Conservation (phyloP, 2,888 invertebrate genomes). For the Melieria crassipennis region DNA sequence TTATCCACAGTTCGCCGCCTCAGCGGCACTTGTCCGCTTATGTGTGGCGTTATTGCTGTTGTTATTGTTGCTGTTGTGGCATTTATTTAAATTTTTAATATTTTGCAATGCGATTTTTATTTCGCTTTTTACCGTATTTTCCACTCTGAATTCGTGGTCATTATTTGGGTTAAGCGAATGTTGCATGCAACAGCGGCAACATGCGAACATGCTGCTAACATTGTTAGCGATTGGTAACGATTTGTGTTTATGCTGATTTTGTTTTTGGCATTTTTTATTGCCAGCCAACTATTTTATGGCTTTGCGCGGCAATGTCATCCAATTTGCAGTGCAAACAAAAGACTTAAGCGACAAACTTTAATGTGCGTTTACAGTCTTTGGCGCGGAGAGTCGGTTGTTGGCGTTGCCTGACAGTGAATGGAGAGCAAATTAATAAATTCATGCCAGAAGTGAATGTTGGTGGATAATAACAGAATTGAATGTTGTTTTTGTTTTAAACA, state of each 20-base stretch:
- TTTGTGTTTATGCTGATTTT: conserved; percentile 13
- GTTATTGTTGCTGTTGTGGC: neutral
- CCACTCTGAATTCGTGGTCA: neutral
- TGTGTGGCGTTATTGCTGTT: neutral
- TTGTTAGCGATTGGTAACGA: conserved; percentile 17
- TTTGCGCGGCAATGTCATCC: conserved; percentile 7
- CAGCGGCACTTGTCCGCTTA: neutral
- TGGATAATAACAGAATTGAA: too few relatives aligned
- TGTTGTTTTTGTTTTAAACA: too few relatives aligned
- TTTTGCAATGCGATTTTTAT: conserved; percentile 1
- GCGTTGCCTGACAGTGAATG: too few relatives aligned
- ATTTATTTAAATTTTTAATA: conserved; percentile 21
- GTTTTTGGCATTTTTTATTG: conserved; percentile 16
- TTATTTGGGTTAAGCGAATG: conserved; percentile 4
- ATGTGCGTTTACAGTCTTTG: too few relatives aligned
- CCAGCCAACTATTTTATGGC: conserved; percentile 19
- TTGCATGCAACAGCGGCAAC: conserved; percentile 11
- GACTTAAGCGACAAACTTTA: conserved; percentile 35
- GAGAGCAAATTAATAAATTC: too few relatives aligned
- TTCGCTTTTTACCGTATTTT: conserved; percentile 2
- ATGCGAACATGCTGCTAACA: conserved; percentile 7
- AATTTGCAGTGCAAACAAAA: conserved; percentile 18
- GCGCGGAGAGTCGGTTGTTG: too few relatives aligned
- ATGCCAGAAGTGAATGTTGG: too few relatives aligned
- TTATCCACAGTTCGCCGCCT: conserved; percentile 17